Base-by-base conservation (phyloP, 2,797 vertebrate genomes). In the Loris lydekkerianus region DNA sequence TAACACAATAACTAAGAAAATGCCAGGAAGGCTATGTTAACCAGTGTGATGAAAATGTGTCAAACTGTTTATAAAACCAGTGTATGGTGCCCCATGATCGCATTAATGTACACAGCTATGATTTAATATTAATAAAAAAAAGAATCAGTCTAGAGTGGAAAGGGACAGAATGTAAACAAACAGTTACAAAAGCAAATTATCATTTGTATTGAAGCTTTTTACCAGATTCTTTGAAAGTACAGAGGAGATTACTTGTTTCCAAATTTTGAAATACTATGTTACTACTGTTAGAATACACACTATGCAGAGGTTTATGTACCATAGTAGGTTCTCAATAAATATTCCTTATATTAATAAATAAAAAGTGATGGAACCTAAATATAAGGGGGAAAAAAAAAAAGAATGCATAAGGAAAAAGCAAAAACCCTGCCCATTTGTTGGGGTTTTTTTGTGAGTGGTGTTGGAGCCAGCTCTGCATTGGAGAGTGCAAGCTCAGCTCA, bases 311-410 rank as follows among this genome's bases (percentile, higher is more conserved):
- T 58, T 67, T 86, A 70, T n/a, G 17, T 31, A 81, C 53, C 63
- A 75, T 0, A 29, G 80, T 10, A 49, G 40, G 17, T 80, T 81
- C 72, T 92, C 70, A 56, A 53, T 27, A 75, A 89, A 37, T 61
- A 82, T 65, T 89, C n/a, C 72, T 17, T 60, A 34, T 82, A 63
- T 93, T 77, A 93, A 94, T 81, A 49, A 72, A 76, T 78, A 84
- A 69, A 86, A 82, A 83, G 75, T 53, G 49, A 96, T 77, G 87
- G 86, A 60, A 29, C 77, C 77, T 10, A n/a, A 72, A 84, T 73
- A 85, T 63, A 81, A 83, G 40, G 34, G 34, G 34, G 34, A 34
- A 34, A 34, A 34, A 34, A 34, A 40, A 78, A 90, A 95, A 88
- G 81, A 87, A 65, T 49, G 1, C 65, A 78, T 92, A 61, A 89